These are phyloP conservation scores for Dicyrtoma fusca DNA, from an alignment of 2,888 invertebrate genomes.

Conservation along the genomic window DNA sequence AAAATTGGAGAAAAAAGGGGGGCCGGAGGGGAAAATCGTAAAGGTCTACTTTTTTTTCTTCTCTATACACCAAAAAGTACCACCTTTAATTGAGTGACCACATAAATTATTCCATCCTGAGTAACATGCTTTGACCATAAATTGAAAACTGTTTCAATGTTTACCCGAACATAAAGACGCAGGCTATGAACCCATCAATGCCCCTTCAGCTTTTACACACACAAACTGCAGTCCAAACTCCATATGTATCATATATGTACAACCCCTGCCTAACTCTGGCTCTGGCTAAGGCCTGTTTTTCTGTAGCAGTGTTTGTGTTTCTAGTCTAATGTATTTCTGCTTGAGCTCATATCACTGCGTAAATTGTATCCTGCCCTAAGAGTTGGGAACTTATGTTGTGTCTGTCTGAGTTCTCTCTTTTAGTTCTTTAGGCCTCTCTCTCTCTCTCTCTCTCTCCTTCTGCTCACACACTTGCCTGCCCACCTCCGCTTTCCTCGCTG, in stretches of 20 bases:
- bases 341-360: not conserved
- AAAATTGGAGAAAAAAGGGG: not conserved
- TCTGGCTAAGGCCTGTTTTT: no score
- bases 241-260: no score
- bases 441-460: conserved; percentile 13
- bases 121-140: conserved; percentile 48
- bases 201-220: conserved; percentile 14
- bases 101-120: conserved; percentile 45
- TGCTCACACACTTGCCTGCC: not conserved
- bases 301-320: not conserved
- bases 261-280: no score
- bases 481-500: no score
- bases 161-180: conserved; percentile 44
- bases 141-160: conserved; percentile 49
- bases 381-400: not conserved
- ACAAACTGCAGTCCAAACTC: not conserved
- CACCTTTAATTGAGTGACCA: conserved; percentile 47
- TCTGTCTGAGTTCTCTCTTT: not conserved
- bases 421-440: conserved; percentile 2
- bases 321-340: not conserved
- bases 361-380: not conserved
- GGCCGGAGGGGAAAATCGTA: conserved; percentile 26
- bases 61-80: conserved; percentile 27
- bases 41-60: conserved; percentile 28
- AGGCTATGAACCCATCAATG: conserved; percentile 35